phyloP scores from a whole-genome alignment of 2,888 invertebrate genomes.

The Creontiades dilutus region DNA sequence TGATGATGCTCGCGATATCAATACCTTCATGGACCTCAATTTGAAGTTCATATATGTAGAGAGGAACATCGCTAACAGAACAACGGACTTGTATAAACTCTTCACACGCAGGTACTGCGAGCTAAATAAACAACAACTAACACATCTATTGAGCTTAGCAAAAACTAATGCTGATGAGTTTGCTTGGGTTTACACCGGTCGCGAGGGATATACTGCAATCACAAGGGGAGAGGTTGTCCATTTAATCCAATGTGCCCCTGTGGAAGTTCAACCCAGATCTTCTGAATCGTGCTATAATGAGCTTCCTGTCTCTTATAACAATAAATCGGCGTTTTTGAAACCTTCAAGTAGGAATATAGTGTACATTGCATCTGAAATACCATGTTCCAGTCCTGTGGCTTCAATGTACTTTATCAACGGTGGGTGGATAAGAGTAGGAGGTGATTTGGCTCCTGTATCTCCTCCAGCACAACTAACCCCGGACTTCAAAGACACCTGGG shows the following conservation, averaged over 20 bases:
- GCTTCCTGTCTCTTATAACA: neutral
- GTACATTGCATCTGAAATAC: neutral
- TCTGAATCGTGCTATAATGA: neutral
- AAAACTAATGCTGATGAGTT: slow-evolving; percentile 30
- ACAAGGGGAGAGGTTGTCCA: slow-evolving; percentile 46
- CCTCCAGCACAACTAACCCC: neutral
- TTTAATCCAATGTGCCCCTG: neutral
- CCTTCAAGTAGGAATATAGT: neutral
- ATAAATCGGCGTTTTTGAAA: neutral
- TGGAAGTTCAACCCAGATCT: neutral
- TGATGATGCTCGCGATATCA: slow-evolving; percentile 8
- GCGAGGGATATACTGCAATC: slow-evolving; percentile 20
- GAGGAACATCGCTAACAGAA: slow-evolving; percentile 14
- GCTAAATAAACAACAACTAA: slow-evolving; percentile 15
- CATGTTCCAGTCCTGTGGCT: neutral
- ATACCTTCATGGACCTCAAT: slow-evolving; percentile 48
- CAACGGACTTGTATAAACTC: neutral
- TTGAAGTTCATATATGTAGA: slow-evolving; percentile 45
- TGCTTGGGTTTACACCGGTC: slow-evolving; percentile 40
- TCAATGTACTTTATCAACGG: neutral
- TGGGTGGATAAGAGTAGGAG: neutral
- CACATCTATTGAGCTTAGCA: slow-evolving; percentile 55
- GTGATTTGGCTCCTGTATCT: neutral
- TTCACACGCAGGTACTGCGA: slow-evolving; percentile 30
- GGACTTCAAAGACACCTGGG: neutral